Base-by-base conservation (phyloP, 2,113 vertebrate genomes). In the Bambusicola thoracicus region DNA sequence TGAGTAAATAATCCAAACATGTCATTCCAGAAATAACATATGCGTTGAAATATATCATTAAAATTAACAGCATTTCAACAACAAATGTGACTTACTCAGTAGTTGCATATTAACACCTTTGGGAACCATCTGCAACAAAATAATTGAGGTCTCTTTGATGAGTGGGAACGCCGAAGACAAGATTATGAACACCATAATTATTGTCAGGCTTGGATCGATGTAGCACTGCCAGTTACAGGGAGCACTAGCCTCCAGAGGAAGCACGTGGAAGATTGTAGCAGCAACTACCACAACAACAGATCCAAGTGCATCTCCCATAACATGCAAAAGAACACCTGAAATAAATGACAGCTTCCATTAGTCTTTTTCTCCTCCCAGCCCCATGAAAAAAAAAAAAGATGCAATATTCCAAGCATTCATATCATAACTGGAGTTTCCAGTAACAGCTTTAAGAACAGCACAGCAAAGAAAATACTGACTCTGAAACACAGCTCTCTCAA, bases 201-300 rank as follows among this genome's bases (percentile, higher is more conserved):
- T 56, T 3, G 98, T 98, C 81, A 99, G 96, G 94, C 98, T 98
- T 51, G 98, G 98, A 92, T 99, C 98, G 4, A 99, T 98, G 86
- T 99, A 99, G 89, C 98, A 99, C 94, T 99, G 96, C 98, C 98
- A 99, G 66, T 98, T 98, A 89, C 98, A 99, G 0, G 95, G 72
- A 13, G 84, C 77, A 13, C 86, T 32, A 0, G 2, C 2, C 3
- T 27, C 41, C 97, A 98, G 92, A 16, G 98, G 98, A 80, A 25
- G 90, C 11, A 97, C 30, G n/a, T 98, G 97, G 96, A 98, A 98
- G 66, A 98, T 97, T 55, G 94, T 34, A 63, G 98, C 98, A 2
- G 98, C 92, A 77, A 98, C 46, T 59, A 98, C 98, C 72, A 98
- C 98, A 0, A 98, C 91, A 81, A 98, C 98, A 3, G 98, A 98